Percentiles rank a stretch among this genome's conserved stretches.
Evolutionary conservation across 1,140 invertebrate genomes (phyloP).

Genomic region (Brachionus paranguensis): DNA sequence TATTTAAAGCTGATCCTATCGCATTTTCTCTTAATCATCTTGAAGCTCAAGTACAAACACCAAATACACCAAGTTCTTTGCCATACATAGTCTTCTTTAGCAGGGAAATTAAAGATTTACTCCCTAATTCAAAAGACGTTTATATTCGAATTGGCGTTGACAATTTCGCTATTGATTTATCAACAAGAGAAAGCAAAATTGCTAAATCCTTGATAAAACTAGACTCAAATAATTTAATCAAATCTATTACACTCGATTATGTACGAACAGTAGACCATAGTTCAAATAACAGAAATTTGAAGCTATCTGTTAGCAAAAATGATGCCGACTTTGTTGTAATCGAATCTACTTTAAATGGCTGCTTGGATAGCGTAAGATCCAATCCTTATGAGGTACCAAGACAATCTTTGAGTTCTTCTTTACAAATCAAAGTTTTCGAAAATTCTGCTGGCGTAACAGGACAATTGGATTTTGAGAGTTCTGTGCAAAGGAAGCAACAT

Average conservation of each 20-base stretch:
- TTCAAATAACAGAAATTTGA: neutral
- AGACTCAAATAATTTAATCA: neutral
- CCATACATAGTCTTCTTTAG: neutral
- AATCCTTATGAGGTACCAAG: neutral
- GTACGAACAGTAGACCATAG: neutral
- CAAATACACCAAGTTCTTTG: neutral
- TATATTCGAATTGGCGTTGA: neutral
- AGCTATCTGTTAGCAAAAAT: neutral
- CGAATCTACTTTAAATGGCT: neutral
- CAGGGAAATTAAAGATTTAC: neutral
- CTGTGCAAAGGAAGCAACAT: neutral
- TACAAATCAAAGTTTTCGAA: neutral
- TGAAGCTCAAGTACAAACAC: constrained; percentile 7
- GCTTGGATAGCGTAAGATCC: neutral
- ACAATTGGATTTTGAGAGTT: neutral
- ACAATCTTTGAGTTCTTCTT: neutral
- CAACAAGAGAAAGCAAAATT: neutral
- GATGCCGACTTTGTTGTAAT: neutral
- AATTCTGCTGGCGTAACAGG: neutral
- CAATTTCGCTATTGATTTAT: neutral
- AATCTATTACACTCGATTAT: neutral
- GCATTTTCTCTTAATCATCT: neutral
- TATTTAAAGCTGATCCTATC: neutral
- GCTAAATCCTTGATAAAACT: constrained; percentile 13
- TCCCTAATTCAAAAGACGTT: neutral